A percentile compares a stretch with the other conserved stretches of the same genome.
Evolutionary conservation across 2,888 invertebrate species (phyloP).

Genomic region (Allolobophora icterica): DNA sequence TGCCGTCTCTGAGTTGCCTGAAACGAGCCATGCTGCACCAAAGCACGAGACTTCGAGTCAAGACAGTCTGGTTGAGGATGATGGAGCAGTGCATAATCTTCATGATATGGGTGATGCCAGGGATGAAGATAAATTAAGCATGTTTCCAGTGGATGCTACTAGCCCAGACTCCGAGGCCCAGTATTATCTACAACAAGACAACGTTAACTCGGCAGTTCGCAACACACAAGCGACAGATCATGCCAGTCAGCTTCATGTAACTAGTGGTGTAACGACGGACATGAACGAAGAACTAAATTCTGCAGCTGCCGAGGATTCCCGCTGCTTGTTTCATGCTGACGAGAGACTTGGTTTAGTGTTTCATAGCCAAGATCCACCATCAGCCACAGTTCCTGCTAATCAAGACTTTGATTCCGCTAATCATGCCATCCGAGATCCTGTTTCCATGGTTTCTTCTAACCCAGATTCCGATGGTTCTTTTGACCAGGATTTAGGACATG

Average conservation of each 20-base stretch:
- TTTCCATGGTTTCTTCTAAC: conserved; percentile 6
- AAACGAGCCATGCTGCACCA: neutral
- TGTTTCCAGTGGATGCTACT: neutral
- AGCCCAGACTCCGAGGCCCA: neutral
- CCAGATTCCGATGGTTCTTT: neutral
- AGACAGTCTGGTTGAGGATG: neutral
- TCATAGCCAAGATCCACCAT: neutral
- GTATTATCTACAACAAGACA: neutral
- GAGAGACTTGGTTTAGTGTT: neutral
- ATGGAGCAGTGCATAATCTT: neutral
- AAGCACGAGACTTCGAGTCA: neutral
- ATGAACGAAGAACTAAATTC: neutral
- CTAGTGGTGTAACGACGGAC: neutral
- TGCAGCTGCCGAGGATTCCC: neutral
- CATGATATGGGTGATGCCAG: neutral
- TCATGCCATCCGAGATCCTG: neutral
- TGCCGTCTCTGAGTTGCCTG: neutral
- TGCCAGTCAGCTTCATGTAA: neutral
- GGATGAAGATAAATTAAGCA: neutral
- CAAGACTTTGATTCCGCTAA: neutral
- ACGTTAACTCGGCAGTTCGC: neutral
- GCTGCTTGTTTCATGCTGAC: neutral
- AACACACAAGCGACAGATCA: neutral
- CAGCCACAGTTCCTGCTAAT: neutral
- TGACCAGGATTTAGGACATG: neutral